These are phyloP conservation scores for Platycheirus albimanus DNA, from an alignment of 2,888 invertebrate genomes.

Conservation along the genomic window DNA sequence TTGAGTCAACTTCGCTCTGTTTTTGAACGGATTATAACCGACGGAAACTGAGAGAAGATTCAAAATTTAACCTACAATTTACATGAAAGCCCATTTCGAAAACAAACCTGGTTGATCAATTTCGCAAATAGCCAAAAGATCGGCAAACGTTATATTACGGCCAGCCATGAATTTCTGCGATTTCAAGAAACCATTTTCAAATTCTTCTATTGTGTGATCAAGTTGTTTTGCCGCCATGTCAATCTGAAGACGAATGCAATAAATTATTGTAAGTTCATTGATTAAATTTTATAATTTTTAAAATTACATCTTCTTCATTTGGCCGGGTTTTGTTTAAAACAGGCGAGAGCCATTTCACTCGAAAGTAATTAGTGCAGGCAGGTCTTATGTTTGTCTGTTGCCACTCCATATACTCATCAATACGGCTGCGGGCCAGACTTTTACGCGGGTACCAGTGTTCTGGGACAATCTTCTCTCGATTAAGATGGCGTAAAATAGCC, in stretches of 20 bases:
- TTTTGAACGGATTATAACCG: constrained; percentile 86
- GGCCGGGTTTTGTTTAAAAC: constrained; percentile 83
- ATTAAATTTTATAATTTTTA: neutral
- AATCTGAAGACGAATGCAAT: constrained; percentile 75
- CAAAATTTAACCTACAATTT: neutral
- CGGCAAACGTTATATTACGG: constrained; percentile 87
- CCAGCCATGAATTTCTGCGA: constrained; percentile 85
- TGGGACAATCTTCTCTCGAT: constrained; percentile 83
- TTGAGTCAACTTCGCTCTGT: constrained; percentile 84
- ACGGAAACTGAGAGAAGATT: constrained; percentile 84
- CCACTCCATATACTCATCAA: constrained; percentile 90
- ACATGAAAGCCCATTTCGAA: neutral
- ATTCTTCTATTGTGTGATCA: constrained; percentile 84
- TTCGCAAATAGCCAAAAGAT: constrained; percentile 89
- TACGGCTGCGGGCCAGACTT: constrained; percentile 84
- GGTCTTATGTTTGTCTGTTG: constrained; percentile 87
- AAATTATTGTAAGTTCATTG: too few relatives aligned
- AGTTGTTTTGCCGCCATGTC: constrained; percentile 82
- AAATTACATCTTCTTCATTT: constrained; percentile 81
- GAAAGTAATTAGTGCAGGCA: constrained; percentile 85
- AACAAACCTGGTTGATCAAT: constrained; percentile 89
- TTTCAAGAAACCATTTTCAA: constrained; percentile 84
- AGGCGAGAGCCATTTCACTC: constrained; percentile 84
- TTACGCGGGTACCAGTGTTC: constrained; percentile 89
- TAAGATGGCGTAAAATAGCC: constrained; percentile 87